Percentiles rank a stretch among this genome's conserved stretches.
These are phyloP conservation scores for Escarpia spicata DNA, from an alignment of 2,888 invertebrate genomes.

Conservation along the genomic window DNA sequence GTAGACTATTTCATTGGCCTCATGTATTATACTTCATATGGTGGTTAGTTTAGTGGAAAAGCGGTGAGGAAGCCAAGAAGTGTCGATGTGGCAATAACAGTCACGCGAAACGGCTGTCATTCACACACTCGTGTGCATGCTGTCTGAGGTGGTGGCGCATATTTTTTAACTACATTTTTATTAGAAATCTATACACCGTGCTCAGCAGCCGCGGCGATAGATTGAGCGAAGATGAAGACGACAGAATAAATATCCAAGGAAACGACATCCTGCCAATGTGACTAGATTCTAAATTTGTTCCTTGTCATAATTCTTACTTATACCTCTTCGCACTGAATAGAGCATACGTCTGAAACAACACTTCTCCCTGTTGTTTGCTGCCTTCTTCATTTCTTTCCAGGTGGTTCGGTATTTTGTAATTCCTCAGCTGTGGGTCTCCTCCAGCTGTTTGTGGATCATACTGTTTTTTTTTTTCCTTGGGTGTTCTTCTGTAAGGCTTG, in stretches of 20 bases:
- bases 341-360: too few species aligned
- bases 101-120: background rate
- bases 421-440: too few species aligned
- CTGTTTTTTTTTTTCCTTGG: too few species aligned
- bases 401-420: too few species aligned
- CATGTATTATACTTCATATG: background rate
- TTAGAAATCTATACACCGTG: background rate
- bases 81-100: background rate
- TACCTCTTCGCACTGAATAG: too few species aligned
- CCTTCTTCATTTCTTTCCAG: too few species aligned
- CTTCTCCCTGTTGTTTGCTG: too few species aligned
- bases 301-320: background rate
- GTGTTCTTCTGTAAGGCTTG: too few species aligned
- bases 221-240: background rate
- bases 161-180: background rate
- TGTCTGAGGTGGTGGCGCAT: background rate
- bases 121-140: background rate
- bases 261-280: background rate
- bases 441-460: too few species aligned
- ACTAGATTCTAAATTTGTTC: background rate
- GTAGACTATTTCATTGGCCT: background rate
- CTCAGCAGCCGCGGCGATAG: background rate
- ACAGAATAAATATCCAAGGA: background rate
- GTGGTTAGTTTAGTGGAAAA: background rate
- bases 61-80: background rate